Evolutionary conservation across 2,888 invertebrate genomes (phyloP).

Genomic region (Idaea aversata): DNA sequence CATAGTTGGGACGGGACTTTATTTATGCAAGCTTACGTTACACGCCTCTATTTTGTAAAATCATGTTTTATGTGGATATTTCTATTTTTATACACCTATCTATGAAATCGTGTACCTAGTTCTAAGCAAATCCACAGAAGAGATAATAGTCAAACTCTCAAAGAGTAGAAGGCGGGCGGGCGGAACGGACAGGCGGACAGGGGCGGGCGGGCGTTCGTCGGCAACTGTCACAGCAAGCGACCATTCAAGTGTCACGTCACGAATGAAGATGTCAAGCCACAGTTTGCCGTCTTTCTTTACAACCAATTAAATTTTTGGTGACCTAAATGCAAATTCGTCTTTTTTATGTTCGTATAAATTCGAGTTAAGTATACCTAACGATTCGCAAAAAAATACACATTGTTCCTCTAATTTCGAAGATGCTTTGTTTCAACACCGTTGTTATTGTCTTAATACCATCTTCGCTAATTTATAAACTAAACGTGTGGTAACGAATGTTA

Average conservation of each 20-base stretch:
- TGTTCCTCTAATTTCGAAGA: not conserved
- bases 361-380: not conserved
- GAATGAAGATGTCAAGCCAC: not conserved
- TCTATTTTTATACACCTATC: not conserved
- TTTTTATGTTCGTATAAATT: not conserved
- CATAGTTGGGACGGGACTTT: not conserved
- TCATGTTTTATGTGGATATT: not conserved
- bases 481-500: constrained; percentile 38
- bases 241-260: not conserved
- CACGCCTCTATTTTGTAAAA: not conserved
- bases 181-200: not conserved
- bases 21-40: not conserved
- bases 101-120: not conserved
- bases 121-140: not conserved
- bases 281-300: not conserved
- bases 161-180: not conserved
- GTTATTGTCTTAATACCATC: not conserved
- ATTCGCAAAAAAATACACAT: not conserved
- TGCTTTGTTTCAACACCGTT: not conserved
- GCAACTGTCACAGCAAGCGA: not conserved
- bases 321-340: not conserved
- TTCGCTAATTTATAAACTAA: not conserved
- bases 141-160: not conserved
- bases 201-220: not conserved
- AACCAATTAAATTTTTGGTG: not conserved